Percentiles rank a stretch among this genome's conserved stretches.
phyloP scores from a whole-genome alignment of 2,797 vertebrate species.

The Margarornis squamiger region DNA sequence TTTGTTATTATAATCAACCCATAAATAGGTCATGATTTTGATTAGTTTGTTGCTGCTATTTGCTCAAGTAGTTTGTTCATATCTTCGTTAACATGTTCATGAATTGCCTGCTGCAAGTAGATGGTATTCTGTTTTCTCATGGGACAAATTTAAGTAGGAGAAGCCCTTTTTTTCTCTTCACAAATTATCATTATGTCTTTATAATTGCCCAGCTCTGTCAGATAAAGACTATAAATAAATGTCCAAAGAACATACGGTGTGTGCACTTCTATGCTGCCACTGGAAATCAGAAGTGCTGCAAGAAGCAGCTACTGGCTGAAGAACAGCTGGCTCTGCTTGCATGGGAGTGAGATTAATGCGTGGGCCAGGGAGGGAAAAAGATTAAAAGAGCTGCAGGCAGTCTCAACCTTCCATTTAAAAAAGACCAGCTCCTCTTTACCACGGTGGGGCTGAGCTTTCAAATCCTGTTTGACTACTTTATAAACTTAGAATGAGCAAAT shows the following conservation, averaged over 20 bases:
- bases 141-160: neutral
- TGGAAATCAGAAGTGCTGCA: neutral
- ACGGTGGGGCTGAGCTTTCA: neutral
- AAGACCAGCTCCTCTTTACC: neutral
- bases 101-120: neutral
- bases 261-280: neutral
- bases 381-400: neutral
- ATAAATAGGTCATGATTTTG: conserved; percentile 26
- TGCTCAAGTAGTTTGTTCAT: neutral
- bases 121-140: neutral
- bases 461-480: neutral
- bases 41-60: conserved; percentile 14
- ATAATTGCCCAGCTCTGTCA: neutral
- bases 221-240: conserved; percentile 17
- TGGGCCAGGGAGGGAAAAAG: neutral
- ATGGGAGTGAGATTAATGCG: rapidly evolving
- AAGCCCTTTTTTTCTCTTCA: neutral
- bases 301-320: neutral
- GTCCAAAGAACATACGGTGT: neutral
- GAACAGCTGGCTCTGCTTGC: neutral
- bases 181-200: neutral
- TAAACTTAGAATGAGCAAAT: neutral
- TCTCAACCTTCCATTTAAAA: neutral
- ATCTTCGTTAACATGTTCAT: neutral
- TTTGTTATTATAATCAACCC: conserved; percentile 3